Evolutionary conservation across 2,797 vertebrate species (phyloP).

Genomic region (Carapus acus): DNA sequence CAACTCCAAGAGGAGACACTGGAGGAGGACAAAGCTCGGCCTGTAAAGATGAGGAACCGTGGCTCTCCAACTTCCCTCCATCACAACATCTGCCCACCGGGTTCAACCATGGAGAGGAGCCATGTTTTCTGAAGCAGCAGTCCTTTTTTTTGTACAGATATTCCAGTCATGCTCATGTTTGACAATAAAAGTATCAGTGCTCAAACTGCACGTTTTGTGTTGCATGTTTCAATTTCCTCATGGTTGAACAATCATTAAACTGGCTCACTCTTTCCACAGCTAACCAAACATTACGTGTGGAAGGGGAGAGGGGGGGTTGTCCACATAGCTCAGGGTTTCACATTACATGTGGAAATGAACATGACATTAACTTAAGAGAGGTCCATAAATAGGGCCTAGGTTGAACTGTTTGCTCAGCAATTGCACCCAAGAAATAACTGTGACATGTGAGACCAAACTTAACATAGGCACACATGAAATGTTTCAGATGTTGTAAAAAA

Average conservation of each 20-base stretch:
- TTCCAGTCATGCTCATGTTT: constrained; percentile 67
- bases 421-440: too few species aligned
- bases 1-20: constrained; percentile 96
- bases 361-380: too few species aligned
- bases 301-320: background rate
- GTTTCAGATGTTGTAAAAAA: background rate
- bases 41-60: constrained; percentile 66
- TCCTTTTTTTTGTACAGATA: constrained; percentile 76
- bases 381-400: too few species aligned
- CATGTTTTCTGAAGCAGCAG: constrained; percentile 57
- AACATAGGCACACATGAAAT: constrained; percentile 3
- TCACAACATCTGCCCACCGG: constrained; percentile 41
- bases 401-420: too few species aligned
- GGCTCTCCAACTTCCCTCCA: constrained; percentile 37
- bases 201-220: constrained; percentile 38
- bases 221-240: background rate
- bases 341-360: too few species aligned
- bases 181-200: constrained; percentile 73
- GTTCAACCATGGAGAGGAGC: constrained; percentile 47
- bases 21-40: constrained; percentile 88
- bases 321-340: constrained; percentile 20
- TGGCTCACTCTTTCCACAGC: background rate
- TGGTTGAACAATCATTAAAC: background rate
- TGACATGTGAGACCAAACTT: too few species aligned
- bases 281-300: constrained; percentile 2